These are phyloP conservation scores for Temnothorax unifasciatus DNA, from an alignment of 2,888 invertebrate species.

Conservation along the genomic window DNA sequence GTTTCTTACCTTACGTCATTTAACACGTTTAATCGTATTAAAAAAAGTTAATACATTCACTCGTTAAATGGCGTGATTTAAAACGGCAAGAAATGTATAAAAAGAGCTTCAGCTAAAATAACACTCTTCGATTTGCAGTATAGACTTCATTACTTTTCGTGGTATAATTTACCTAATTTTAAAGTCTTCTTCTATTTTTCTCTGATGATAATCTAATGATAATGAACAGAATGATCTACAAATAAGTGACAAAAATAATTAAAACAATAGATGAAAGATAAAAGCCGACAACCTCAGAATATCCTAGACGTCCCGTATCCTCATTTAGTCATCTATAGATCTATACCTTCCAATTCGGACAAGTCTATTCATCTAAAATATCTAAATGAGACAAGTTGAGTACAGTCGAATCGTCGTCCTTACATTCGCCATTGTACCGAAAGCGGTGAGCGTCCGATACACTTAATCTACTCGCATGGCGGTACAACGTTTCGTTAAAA, in stretches of 20 bases:
- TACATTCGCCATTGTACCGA: background rate
- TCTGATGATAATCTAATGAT: background rate
- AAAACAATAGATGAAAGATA: background rate
- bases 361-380: background rate
- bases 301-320: background rate
- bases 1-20: no score
- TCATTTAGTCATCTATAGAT: background rate
- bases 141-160: background rate
- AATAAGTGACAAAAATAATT: background rate
- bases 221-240: background rate
- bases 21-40: no score
- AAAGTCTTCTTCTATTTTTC: background rate
- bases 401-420: background rate
- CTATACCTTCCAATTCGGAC: background rate
- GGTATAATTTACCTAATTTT: background rate
- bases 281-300: background rate
- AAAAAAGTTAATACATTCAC: no score
- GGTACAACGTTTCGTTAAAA: conserved; percentile 33
- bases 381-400: background rate
- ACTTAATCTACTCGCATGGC: conserved; percentile 31
- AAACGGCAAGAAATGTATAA: no score
- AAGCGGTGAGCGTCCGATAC: conserved; percentile 11
- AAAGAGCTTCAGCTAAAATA: no score
- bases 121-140: no score
- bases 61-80: no score